A percentile compares a stretch with the other conserved stretches of the same genome.
Evolutionary conservation across 2,113 vertebrate species (phyloP).

Genomic region (Marcusenius ussheri): DNA sequence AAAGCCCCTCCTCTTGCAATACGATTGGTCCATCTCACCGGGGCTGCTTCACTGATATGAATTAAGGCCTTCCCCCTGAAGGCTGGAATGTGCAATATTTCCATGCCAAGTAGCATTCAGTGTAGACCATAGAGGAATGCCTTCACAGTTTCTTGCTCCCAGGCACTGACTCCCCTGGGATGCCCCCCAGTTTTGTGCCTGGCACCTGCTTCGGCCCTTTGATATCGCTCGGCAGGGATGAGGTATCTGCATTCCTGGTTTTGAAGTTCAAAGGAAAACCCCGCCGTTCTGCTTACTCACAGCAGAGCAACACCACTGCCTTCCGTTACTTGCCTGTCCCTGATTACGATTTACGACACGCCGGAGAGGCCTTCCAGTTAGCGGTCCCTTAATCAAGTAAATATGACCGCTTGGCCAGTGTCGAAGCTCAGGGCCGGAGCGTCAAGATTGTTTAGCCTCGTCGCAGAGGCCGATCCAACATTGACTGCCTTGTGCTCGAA

Average conservation of each 20-base stretch:
- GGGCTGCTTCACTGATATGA: not conserved
- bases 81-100: conserved; percentile 11
- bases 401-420: not conserved
- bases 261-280: not conserved
- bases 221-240: not conserved
- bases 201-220: conserved; percentile 8
- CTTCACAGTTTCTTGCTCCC: not conserved
- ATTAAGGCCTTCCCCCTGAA: conserved; percentile 21
- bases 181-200: not conserved
- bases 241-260: not conserved
- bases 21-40: not conserved
- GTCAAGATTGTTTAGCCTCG: not conserved
- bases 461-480: not conserved
- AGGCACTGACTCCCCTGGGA: conserved; percentile 4
- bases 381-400: not conserved
- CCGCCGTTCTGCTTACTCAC: not conserved
- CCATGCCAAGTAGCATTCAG: not conserved
- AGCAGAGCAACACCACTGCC: not conserved
- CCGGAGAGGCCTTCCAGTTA: not conserved
- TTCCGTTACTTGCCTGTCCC: not conserved
- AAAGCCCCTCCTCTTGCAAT: not conserved
- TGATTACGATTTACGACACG: not conserved
- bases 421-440: not conserved
- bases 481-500: not conserved
- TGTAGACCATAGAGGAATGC: not conserved